phyloP scores from a whole-genome alignment of 2,113 vertebrate species.

The Cheirogaleus medius region DNA sequence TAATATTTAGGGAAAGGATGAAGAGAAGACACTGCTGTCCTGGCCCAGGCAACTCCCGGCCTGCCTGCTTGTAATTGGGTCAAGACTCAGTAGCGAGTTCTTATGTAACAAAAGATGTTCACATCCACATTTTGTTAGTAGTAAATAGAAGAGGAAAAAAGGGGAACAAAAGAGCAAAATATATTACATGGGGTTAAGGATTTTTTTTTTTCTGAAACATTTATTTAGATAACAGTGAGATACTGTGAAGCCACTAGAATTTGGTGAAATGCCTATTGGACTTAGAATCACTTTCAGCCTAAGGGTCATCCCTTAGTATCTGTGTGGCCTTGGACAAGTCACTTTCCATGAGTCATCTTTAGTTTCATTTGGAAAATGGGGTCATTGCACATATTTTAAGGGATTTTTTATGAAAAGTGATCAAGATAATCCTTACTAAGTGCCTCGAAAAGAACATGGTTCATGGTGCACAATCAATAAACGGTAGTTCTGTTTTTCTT shows the following conservation, averaged over 20 bases:
- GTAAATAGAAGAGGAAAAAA: not conserved
- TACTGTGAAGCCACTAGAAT: not conserved
- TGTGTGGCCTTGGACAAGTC: not conserved
- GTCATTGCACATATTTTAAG: not conserved
- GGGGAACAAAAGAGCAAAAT: not conserved
- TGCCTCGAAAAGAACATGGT: not conserved
- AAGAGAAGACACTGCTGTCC: not conserved
- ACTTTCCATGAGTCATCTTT: not conserved
- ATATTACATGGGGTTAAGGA: not conserved
- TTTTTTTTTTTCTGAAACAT: not conserved
- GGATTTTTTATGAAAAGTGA: not conserved
- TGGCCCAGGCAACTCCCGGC: not conserved
- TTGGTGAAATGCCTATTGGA: not conserved
- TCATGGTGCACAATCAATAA: not conserved
- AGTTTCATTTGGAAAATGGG: not conserved
- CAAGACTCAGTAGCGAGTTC: not conserved
- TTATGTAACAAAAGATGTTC: not conserved
- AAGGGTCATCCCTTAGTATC: not conserved
- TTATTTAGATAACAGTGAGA: not conserved
- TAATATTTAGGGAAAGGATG: not conserved
- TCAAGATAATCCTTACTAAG: not conserved
- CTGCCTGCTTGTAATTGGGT: not conserved
- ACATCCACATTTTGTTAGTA: not conserved
- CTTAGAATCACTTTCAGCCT: not conserved
- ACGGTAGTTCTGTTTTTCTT: not conserved